A percentile compares a stretch with the other conserved stretches of the same genome.
Evolutionary conservation across 2,888 invertebrate genomes (phyloP).

Genomic region (Caenorhabditis panamensis): DNA sequence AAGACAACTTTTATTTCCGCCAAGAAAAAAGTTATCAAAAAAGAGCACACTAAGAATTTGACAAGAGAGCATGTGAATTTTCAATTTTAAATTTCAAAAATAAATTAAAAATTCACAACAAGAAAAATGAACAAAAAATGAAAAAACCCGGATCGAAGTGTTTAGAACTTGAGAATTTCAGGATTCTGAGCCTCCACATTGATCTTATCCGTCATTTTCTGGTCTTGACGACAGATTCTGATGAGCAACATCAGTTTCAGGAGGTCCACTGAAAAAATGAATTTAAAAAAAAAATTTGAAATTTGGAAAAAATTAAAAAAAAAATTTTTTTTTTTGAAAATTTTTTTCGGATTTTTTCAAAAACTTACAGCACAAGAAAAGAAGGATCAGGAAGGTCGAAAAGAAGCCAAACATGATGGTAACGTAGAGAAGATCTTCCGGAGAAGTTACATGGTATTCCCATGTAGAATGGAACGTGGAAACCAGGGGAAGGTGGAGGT

Average conservation of each 20-base stretch:
- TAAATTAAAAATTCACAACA: slow-evolving; percentile 1
- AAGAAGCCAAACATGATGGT: slow-evolving; percentile 28
- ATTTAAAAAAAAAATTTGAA: too few relatives aligned
- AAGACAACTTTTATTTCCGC: neutral
- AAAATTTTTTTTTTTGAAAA: neutral
- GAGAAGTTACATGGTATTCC: neutral
- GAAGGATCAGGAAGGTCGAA: slow-evolving; percentile 28
- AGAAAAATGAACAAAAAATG: neutral
- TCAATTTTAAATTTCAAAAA: neutral
- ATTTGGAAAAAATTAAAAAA: too few relatives aligned
- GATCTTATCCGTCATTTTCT: neutral
- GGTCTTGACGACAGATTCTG: neutral
- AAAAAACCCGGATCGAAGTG: neutral
- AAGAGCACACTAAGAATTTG: neutral
- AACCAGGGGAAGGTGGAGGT: slow-evolving; percentile 22
- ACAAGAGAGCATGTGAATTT: slow-evolving; percentile 3
- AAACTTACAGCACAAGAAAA: slow-evolving; percentile 31
- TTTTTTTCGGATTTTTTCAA: slow-evolving; percentile 1
- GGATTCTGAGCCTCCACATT: neutral
- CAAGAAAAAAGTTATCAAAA: neutral
- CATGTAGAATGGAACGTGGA: slow-evolving; percentile 21
- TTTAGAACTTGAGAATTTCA: neutral
- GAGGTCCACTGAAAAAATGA: slow-evolving; percentile 17
- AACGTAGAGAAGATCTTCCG: slow-evolving; percentile 13
- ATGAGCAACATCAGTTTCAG: slow-evolving; percentile 23